Base-by-base conservation (phyloP, 2,888 invertebrate genomes). In the Eupithecia pulchellata region DNA sequence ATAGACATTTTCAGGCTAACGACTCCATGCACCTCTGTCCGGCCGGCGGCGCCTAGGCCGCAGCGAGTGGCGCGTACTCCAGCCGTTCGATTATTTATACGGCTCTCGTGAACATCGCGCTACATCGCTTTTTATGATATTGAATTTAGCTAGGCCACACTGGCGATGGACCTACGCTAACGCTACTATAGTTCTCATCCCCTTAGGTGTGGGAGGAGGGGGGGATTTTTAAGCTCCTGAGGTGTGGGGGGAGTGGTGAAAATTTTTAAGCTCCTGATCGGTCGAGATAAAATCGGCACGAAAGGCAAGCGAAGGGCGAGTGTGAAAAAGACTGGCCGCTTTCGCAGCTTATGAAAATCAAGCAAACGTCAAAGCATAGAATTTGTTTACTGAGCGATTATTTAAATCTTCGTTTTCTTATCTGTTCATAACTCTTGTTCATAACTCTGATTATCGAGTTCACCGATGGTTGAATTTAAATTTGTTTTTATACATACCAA, bases 31-130 rank as follows among this genome's bases (percentile, higher is more conserved):
- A 0, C 30, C 6, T 32, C 2, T 80, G 84, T 85, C 29, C 84
- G 0, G 6, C 29, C 79, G 82, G 25, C 88, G 92, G 93, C 91
- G 92, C 91, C 93, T 93, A 92, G 90, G 87, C 90, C 92, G 84
- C 92, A 89, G 91, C 91, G 89, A 91, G 92, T 86, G 91, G 89
- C 91, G 89, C 91, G 88, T 87, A 86, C 87, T 83, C 88, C 87
- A 86, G 84, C 86, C 66, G 85, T 87, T 91, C 89, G 92, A 93
- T 93, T 92, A 93, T 93, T 93, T 92, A 93, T 91, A 89, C 87
- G 86, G 86, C 84, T 83, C 84, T 81, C 81, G 75, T 76, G 79
- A 81, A 78, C 81, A 82, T 82, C 72, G 73, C 73, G 71, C 74
- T 70, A 75, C 77, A 78, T 77, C 77, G 75, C 69, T 77, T 78